phyloP scores from a whole-genome alignment of 1,140 invertebrate genomes.

The Psix sp. region DNA sequence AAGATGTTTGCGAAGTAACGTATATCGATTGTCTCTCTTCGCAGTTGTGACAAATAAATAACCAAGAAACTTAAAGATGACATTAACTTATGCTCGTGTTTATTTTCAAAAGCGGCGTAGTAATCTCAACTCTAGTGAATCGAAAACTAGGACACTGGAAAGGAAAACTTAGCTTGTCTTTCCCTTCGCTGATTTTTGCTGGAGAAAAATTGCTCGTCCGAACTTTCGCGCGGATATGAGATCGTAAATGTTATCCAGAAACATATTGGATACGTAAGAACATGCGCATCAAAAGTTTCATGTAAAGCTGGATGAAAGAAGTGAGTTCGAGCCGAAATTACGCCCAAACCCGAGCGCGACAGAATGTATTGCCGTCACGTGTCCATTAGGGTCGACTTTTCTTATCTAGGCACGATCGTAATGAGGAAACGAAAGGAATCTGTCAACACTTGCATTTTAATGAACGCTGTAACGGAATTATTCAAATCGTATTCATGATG shows the following conservation, averaged over 20 bases:
- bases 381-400: conserved; percentile 17
- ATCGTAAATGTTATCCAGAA: conserved; percentile 23
- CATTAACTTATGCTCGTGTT: conserved; percentile 39
- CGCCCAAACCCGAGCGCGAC: conserved; percentile 11
- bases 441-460: conserved; percentile 40
- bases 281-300: conserved; percentile 27
- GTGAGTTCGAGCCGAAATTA: conserved; percentile 15
- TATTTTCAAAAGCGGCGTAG: conserved; percentile 29
- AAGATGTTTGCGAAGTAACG: too few species aligned
- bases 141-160: conserved; percentile 36
- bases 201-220: conserved; percentile 29
- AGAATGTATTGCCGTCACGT: conserved; percentile 27
- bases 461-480: conserved; percentile 28
- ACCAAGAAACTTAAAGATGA: conserved; percentile 19
- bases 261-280: conserved; percentile 27
- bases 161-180: conserved; percentile 24
- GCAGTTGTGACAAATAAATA: conserved; percentile 3
- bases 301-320: conserved; percentile 21
- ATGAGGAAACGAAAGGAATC: conserved; percentile 17
- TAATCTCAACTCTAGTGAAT: conserved; percentile 32
- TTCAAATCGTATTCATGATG: conserved; percentile 28
- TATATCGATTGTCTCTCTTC: conserved; percentile 23
- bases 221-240: conserved; percentile 26
- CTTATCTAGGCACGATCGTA: conserved; percentile 31
- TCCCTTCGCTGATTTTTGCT: conserved; percentile 7